Evolutionary conservation across 2,113 vertebrate species (phyloP).

Genomic region (Ptyas mucosa): DNA sequence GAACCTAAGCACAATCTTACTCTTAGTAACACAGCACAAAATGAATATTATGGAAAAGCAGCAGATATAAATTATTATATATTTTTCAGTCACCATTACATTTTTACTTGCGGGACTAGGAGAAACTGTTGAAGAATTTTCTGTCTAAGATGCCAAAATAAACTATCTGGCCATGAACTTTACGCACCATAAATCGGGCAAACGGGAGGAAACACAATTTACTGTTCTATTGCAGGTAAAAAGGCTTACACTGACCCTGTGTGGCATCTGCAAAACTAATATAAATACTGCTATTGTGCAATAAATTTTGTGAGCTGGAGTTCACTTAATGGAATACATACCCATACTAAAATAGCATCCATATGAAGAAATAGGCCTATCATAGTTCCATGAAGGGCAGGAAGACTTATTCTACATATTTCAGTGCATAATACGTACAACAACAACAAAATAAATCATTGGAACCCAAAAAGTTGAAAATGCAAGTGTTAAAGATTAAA

Average conservation of each 20-base stretch:
- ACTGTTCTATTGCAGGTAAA: background rate
- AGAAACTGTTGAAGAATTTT: background rate
- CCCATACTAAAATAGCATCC: background rate
- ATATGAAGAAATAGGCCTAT: background rate
- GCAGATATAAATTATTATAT: background rate
- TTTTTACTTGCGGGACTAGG: background rate
- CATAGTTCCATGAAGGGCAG: background rate
- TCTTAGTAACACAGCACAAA: background rate
- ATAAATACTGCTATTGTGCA: background rate
- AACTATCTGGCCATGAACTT: background rate
- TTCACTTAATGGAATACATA: background rate
- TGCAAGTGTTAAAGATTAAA: background rate
- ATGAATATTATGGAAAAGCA: background rate
- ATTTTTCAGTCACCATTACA: background rate
- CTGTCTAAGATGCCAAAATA: background rate
- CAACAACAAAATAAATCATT: background rate
- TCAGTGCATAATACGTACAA: background rate
- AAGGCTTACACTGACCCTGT: background rate
- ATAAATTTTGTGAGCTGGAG: background rate
- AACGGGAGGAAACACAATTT: background rate
- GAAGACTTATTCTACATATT: background rate
- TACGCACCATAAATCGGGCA: background rate
- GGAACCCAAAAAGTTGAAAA: background rate
- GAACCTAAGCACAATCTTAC: background rate
- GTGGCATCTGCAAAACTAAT: background rate